Evolutionary conservation across 2,888 invertebrate species (phyloP).

Genomic region (Drosophila sordidula): DNA sequence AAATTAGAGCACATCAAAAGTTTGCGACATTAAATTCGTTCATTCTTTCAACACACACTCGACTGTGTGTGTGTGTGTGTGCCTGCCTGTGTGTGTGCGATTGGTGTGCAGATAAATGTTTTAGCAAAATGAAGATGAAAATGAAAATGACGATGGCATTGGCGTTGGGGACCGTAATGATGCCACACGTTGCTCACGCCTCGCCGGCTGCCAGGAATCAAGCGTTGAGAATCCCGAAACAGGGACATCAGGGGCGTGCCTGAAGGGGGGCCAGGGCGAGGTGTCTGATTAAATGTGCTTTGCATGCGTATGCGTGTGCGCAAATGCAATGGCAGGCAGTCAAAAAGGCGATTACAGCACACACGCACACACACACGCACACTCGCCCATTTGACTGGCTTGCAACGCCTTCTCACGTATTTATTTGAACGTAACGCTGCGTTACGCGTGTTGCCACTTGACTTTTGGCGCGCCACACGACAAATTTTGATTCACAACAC

Average conservation of each 20-base stretch:
- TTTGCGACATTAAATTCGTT: conserved; percentile 64
- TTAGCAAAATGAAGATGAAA: conserved; percentile 66
- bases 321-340: conserved; percentile 64
- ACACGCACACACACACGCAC: conserved; percentile 15
- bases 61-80: not conserved
- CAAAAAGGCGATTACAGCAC: conserved; percentile 54
- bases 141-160: conserved; percentile 42
- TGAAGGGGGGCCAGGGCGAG: not conserved
- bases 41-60: not conserved
- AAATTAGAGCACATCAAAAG: conserved; percentile 77
- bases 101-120: conserved; percentile 70
- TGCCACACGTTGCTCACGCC: conserved; percentile 34
- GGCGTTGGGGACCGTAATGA: conserved; percentile 59
- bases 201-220: conserved; percentile 8
- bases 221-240: not conserved
- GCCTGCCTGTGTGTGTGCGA: conserved; percentile 28
- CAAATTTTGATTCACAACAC: conserved; percentile 28
- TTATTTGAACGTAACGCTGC: conserved; percentile 21
- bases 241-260: not conserved
- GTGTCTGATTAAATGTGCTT: conserved; percentile 71
- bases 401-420: conserved; percentile 26
- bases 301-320: conserved; percentile 46
- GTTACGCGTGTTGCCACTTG: conserved; percentile 49
- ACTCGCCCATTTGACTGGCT: conserved; percentile 1
- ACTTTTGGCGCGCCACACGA: conserved; percentile 18